Evolutionary conservation across 2,797 vertebrate species (phyloP).

Genomic region (Buceros bicornis): DNA sequence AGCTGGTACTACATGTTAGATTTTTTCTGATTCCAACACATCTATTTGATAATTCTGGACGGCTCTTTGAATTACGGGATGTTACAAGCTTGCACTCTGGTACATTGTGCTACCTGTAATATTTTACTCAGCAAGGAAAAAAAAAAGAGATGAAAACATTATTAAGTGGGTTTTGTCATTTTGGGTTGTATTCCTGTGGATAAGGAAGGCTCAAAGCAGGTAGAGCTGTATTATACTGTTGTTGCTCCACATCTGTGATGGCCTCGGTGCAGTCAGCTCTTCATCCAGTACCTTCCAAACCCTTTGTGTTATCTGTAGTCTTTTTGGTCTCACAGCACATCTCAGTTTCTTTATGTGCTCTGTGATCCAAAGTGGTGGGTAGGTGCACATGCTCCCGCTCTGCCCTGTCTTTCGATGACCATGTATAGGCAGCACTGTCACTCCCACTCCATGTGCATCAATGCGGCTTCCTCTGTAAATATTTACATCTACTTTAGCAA

Average conservation of each 20-base stretch:
- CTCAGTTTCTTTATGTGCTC: background rate
- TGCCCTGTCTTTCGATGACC: background rate
- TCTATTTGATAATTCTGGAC: background rate
- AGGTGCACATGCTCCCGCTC: background rate
- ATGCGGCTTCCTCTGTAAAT: background rate
- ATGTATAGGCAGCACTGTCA: background rate
- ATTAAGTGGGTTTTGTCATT: background rate
- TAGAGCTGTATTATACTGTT: background rate
- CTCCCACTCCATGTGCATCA: accelerated
- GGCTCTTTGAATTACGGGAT: background rate
- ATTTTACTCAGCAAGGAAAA: background rate
- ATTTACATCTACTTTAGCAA: background rate
- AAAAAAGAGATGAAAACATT: background rate
- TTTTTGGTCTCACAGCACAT: background rate
- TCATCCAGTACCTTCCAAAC: background rate
- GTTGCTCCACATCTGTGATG: background rate
- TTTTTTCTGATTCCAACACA: background rate
- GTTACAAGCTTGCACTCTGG: background rate
- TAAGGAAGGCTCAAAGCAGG: background rate
- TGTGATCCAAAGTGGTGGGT: background rate
- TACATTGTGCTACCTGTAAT: background rate
- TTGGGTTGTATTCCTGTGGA: background rate
- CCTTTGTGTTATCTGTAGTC: background rate
- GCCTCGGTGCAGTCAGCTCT: background rate
- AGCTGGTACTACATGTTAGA: background rate